Evolutionary conservation across 2,113 vertebrate genomes (phyloP).

Genomic region (Cavia aperea): DNA sequence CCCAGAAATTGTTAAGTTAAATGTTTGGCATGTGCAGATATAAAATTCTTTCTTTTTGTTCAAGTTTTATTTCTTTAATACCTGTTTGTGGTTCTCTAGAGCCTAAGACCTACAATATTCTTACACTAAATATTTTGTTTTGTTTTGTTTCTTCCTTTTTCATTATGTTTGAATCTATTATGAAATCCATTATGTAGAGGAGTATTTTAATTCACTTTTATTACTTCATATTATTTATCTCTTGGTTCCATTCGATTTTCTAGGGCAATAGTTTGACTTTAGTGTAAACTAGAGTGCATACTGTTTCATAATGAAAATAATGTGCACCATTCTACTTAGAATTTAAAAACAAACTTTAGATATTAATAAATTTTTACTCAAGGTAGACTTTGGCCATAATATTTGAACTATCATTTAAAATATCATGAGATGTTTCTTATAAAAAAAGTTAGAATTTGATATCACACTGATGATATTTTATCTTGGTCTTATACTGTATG

Average conservation of each 20-base stretch:
- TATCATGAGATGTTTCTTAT: slow-evolving; percentile 19
- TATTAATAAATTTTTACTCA: background rate
- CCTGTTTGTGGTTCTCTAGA: background rate
- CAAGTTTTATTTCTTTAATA: background rate
- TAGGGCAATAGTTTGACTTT: slow-evolving; percentile 32
- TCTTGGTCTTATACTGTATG: background rate
- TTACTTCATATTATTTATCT: slow-evolving; percentile 2
- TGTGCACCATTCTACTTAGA: slow-evolving; percentile 7
- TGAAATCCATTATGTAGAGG: background rate
- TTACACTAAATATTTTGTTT: background rate
- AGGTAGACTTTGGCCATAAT: background rate
- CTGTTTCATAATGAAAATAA: slow-evolving; percentile 29
- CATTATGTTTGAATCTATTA: background rate
- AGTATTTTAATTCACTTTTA: slow-evolving; percentile 18
- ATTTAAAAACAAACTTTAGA: slow-evolving; percentile 39
- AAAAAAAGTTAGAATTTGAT: slow-evolving; percentile 26
- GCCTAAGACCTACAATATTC: background rate
- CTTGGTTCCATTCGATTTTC: slow-evolving; percentile 42
- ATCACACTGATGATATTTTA: background rate
- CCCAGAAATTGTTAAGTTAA: background rate
- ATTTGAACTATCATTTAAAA: slow-evolving; percentile 40
- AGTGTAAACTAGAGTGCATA: slow-evolving; percentile 13
- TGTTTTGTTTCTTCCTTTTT: background rate
- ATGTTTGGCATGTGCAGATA: background rate
- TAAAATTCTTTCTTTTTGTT: background rate